Conservation (phyloP, 2,113 vertebrate species). For the Bagarius yarrelli region DNA sequence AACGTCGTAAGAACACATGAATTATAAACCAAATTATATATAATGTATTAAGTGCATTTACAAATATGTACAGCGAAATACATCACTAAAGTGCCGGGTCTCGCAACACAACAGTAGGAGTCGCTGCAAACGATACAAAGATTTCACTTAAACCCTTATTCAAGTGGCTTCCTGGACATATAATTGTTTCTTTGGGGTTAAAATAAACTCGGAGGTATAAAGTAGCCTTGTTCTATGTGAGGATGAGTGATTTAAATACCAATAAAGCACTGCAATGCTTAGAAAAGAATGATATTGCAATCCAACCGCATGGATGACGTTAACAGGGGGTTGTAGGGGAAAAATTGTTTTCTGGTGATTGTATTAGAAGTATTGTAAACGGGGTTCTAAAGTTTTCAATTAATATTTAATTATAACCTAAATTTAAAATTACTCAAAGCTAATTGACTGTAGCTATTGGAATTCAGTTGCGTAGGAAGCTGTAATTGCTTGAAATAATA, state of each 20-base stretch:
- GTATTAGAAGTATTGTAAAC: background rate
- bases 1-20: background rate
- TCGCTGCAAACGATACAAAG: background rate
- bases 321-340: background rate
- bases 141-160: background rate
- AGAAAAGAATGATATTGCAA: background rate
- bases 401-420: too few species aligned
- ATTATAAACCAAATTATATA: conserved; percentile 12
- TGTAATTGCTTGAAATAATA: conserved; percentile 18
- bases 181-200: background rate
- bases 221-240: background rate
- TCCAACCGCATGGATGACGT: background rate
- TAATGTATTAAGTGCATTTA: conserved; percentile 36
- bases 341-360: background rate
- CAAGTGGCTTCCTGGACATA: background rate
- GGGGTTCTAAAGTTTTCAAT: background rate
- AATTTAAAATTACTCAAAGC: background rate
- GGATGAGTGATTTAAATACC: background rate
- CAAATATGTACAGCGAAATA: conserved; percentile 46
- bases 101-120: background rate
- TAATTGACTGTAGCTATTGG: background rate
- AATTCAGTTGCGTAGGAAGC: conserved; percentile 14
- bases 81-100: conserved; percentile 22
- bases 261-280: background rate
- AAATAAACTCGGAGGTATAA: background rate